Base-by-base conservation (phyloP, 2,113 vertebrate genomes). In the Dermatemys mawii region DNA sequence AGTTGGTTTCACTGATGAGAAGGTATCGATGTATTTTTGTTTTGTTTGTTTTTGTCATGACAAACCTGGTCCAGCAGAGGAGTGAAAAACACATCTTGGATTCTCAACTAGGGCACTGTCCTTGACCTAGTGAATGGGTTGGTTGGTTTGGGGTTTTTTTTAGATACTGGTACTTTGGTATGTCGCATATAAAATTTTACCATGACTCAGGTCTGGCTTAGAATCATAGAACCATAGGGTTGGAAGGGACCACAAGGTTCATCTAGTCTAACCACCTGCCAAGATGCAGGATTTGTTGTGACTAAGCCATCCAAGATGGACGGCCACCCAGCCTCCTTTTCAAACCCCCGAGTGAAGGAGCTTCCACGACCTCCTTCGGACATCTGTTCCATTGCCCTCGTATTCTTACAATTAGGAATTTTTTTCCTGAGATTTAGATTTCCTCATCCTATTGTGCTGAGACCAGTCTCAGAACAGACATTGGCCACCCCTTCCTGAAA, bases 61-160 rank as follows among this genome's bases (percentile, higher is more conserved):
- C 6, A 60, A 60, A 32, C 13, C n/a, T 2, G 1, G 12, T 49
- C 78, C 11, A 82, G 84, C 17, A 55, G 1, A 51, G 8, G 35
- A 89, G 8, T 2, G 63, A 78, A 90, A 53, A 92, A 11, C 11
- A 70, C 83, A 11, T 82, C 21, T 73, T 73, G 70, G 38, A 41
- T 38, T 73, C 7, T 90, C 0, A 0, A 5, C 55, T 54, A 55
- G 5, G 70, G 26, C 48, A 5, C 26, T 78, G 19, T 41, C 88
- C 51, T 53, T 1, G 22, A 35, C 14, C 14, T 63, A 35, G 14
- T 35, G 70, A 89, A 27, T 22, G 16, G 5, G 29, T 80, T 86
- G 6, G 32, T 63, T 6, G 57, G 29, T 35, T 60, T 63, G 60
- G 12, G 12, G 35, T 32, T 63, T 17, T 70, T 22, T 73, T 41